Percentiles rank a stretch among this genome's conserved stretches.
Conservation (phyloP, 2,888 invertebrate genomes). For the Drosophila demipolita region DNA sequence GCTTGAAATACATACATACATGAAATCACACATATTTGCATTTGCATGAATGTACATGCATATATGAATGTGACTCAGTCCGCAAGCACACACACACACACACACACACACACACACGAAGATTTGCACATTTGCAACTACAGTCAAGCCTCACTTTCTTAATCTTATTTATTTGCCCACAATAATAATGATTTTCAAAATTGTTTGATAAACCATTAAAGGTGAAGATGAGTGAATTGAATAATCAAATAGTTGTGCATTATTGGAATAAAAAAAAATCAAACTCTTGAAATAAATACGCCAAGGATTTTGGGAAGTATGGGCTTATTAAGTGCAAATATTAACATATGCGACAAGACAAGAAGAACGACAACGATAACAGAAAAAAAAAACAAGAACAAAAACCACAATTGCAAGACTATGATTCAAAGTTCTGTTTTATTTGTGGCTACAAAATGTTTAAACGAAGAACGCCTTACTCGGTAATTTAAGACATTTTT, state of each 20-base stretch:
- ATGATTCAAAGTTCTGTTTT: conserved; percentile 57
- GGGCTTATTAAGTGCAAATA: conserved; percentile 30
- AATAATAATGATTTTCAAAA: not conserved
- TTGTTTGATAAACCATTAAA: not conserved
- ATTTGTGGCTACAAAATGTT: conserved; percentile 63
- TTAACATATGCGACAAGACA: conserved; percentile 33
- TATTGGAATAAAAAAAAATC: not conserved
- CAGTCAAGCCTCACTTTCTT: not conserved
- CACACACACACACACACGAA: not conserved
- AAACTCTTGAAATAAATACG: not conserved
- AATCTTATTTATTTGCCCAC: not conserved
- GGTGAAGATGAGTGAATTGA: not conserved
- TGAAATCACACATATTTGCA: not conserved
- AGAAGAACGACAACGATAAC: conserved; percentile 16
- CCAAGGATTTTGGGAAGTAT: not conserved
- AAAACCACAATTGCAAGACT: conserved; percentile 47
- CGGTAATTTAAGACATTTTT: conserved; percentile 75
- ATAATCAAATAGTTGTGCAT: not conserved
- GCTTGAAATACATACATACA: conserved; percentile 21
- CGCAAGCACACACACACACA: not conserved
- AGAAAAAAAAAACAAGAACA: conserved; percentile 10
- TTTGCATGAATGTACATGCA: not conserved
- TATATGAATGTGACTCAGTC: conserved; percentile 2
- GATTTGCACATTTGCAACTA: conserved; percentile 1
- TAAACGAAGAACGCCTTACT: conserved; percentile 66